Evolutionary conservation across 2,888 invertebrate genomes (phyloP), one percentile per base, ranked within the genome.

Genomic region (Ormyrus thymus): DNA sequence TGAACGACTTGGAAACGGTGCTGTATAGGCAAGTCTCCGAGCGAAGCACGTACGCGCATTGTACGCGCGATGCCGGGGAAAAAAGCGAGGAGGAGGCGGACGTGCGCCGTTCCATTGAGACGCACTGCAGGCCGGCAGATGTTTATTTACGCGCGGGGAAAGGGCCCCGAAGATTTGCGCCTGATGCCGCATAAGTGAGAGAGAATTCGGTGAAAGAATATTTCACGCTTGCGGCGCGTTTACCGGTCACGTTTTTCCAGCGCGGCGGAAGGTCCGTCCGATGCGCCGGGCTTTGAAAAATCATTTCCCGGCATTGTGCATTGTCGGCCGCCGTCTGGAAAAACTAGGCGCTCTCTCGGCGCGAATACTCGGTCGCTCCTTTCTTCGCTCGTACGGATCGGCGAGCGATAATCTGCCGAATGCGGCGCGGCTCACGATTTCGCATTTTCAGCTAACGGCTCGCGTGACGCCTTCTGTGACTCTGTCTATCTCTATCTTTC

Each of bases 401-500:
- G 51, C 69, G 82, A 83, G 58, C 81, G 81, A 83, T 85, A 85
- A 85, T 85, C 85, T 81, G 77, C 51, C 46, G 7, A 77, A 58
- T 48, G 76, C 76, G 81, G 82, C 78, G 81, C 82, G 75, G 76
- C 84, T 84, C 85, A 84, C 85, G 85, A 78, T 65, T 68, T 78
- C 61, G 50, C 65, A 59, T 62, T 70, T 69, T 48, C 50, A 11
- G 50, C 45, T 29, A 15, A 7, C 48, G 15, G 56, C 5, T 56
- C 56, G 61, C 71, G 7, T 61, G 71, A 71, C 29, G 29, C 29
- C 29, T 29, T 3, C 29, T 2, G 29, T 29, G 29, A 29, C 29
- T 29, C 29, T 29, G 2, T 29, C 29, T n/a, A n/a, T 29, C 29
- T 29, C 29, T 29, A n/a, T n/a, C 71, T 71, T 71, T 62, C 29